Conservation (phyloP, 1,140 invertebrate genomes). For the Centruroides sculpturatus region DNA sequence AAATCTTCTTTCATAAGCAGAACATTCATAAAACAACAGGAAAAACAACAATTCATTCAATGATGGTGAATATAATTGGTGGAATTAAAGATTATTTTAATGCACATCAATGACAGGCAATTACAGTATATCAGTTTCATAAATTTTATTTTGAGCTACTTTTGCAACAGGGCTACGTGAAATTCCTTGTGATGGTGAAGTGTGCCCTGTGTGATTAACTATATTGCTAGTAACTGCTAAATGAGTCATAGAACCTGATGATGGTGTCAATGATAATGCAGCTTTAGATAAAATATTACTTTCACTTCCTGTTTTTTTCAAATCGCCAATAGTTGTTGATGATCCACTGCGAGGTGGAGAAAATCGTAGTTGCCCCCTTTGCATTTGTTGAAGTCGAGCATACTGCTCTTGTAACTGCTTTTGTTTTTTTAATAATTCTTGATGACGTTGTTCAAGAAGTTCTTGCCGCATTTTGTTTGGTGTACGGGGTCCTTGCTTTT, state of each 20-base stretch:
- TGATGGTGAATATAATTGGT: too few species aligned
- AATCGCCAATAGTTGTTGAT: conserved; percentile 28
- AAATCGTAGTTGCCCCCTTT: conserved; percentile 50
- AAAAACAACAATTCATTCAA: too few species aligned
- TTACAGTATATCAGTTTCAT: too few species aligned
- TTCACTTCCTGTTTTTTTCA: conserved; percentile 80
- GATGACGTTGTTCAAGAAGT: conserved; percentile 63
- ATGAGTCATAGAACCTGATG: conserved; percentile 47
- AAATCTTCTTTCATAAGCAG: too few species aligned
- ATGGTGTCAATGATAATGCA: conserved; percentile 34
- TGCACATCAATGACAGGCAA: too few species aligned
- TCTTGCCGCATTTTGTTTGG: conserved; percentile 42
- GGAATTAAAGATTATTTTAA: too few species aligned
- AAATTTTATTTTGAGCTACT: not conserved
- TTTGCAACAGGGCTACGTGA: not conserved
- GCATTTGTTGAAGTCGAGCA: conserved; percentile 64
- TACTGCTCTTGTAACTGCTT: conserved; percentile 76
- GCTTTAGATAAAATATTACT: conserved; percentile 73
- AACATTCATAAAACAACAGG: too few species aligned
- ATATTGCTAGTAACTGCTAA: conserved; percentile 28
- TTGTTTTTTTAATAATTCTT: conserved; percentile 70
- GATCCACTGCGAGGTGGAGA: conserved; percentile 38
- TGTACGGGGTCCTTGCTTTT: not conserved
- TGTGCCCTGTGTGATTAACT: too few species aligned
- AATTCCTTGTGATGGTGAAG: not conserved